These are phyloP conservation scores for Pipa parva DNA, from an alignment of 2,113 vertebrate species.

Conservation along the genomic window DNA sequence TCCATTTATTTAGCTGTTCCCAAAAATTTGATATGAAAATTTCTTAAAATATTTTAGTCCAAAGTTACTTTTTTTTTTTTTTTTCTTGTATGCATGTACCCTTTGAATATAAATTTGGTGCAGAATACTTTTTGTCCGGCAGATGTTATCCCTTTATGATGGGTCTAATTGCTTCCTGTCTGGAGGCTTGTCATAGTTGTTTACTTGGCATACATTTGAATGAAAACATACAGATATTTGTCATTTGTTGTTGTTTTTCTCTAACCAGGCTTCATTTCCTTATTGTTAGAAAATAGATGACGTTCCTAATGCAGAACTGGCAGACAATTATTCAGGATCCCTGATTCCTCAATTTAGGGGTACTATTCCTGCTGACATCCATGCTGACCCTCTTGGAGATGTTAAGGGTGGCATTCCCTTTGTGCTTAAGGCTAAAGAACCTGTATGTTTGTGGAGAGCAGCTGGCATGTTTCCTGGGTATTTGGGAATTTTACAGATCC, in stretches of 20 bases:
- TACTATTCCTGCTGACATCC: background rate
- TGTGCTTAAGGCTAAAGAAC: conserved; percentile 10
- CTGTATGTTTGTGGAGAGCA: conserved; percentile 12
- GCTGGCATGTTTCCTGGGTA: conserved; percentile 37
- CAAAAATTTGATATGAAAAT: too few species aligned
- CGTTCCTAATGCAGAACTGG: background rate
- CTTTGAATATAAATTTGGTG: too few species aligned
- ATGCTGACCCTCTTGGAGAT: conserved; percentile 1
- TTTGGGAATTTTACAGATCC: conserved; percentile 39
- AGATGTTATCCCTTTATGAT: too few species aligned
- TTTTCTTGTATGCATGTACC: too few species aligned
- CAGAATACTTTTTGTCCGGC: too few species aligned
- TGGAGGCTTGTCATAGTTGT: too few species aligned
- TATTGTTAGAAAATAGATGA: conserved; percentile 8
- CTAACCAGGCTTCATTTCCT: background rate
- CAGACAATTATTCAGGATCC: background rate
- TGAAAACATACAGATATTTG: too few species aligned
- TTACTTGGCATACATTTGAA: too few species aligned
- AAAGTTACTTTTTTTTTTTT: too few species aligned
- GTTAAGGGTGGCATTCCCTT: conserved; percentile 1
- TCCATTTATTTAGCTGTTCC: too few species aligned
- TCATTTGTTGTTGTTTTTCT: background rate
- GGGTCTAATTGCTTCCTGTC: too few species aligned
- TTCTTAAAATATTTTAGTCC: too few species aligned
- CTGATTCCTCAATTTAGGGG: background rate